Evolutionary conservation across 1,140 invertebrate genomes (phyloP).

Genomic region (Drosophila obscura): DNA sequence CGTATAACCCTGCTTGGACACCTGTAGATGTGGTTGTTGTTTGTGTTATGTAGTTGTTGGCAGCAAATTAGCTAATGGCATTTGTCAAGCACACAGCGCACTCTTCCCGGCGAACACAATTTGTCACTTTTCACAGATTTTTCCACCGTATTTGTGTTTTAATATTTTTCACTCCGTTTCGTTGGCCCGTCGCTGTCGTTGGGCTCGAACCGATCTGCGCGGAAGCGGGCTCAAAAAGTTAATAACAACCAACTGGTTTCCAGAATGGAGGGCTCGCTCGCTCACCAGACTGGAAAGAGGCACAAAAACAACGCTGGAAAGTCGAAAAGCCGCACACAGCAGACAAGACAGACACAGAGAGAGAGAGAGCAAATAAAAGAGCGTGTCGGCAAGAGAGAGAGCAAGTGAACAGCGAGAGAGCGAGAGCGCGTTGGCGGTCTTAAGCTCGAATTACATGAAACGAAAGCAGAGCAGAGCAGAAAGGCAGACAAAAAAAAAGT

Average conservation of each 20-base stretch:
- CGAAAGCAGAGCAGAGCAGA: slow-evolving; percentile 46
- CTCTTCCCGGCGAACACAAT: slow-evolving; percentile 35
- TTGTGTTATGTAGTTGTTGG: slow-evolving; percentile 4
- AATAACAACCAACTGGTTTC: slow-evolving; percentile 77
- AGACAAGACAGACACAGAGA: slow-evolving; percentile 16
- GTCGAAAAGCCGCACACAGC: slow-evolving; percentile 32
- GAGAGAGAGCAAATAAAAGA: slow-evolving; percentile 5
- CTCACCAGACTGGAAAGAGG: slow-evolving; percentile 26
- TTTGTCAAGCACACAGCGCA: slow-evolving; percentile 1
- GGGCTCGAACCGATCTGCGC: slow-evolving; percentile 55
- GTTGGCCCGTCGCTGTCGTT: slow-evolving; percentile 5
- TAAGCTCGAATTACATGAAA: slow-evolving; percentile 54
- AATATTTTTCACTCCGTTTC: neutral
- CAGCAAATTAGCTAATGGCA: slow-evolving; percentile 17
- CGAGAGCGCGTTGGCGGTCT: slow-evolving; percentile 26
- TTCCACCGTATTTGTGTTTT: slow-evolving; percentile 33
- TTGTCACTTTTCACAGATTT: slow-evolving; percentile 70
- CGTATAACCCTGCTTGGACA: slow-evolving; percentile 16
- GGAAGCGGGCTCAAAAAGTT: slow-evolving; percentile 61
- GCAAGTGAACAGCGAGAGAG: neutral
- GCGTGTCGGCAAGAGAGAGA: slow-evolving; percentile 10
- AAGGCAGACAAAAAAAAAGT: neutral
- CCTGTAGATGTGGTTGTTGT: slow-evolving; percentile 40
- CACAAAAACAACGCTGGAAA: slow-evolving; percentile 32
- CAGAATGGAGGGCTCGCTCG: slow-evolving; percentile 5